Conservation (phyloP, 2,888 invertebrate genomes). For the Idaea straminata region DNA sequence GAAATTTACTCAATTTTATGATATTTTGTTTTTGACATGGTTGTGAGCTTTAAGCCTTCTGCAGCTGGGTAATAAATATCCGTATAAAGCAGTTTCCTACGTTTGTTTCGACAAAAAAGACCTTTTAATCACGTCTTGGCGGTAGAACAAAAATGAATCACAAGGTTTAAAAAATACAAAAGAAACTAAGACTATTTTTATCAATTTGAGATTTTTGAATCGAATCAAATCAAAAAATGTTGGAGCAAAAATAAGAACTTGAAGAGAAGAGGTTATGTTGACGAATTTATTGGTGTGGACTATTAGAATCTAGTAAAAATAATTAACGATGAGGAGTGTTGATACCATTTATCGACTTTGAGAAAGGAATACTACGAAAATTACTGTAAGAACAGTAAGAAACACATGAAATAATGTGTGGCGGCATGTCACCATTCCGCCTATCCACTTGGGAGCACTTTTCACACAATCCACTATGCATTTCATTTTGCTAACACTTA, state of each 20-base stretch:
- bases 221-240: neutral
- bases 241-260: neutral
- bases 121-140: neutral
- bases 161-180: neutral
- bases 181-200: neutral
- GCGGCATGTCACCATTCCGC: conserved; percentile 52
- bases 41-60: too few species aligned
- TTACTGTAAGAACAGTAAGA: conserved; percentile 14
- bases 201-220: neutral
- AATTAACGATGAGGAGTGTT: neutral
- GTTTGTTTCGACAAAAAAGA: too few species aligned
- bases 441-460: conserved; percentile 39
- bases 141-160: neutral
- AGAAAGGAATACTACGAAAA: neutral
- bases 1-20: too few species aligned
- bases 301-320: neutral
- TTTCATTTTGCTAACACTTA: conserved; percentile 46
- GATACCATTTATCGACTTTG: neutral
- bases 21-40: too few species aligned
- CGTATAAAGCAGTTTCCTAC: too few species aligned
- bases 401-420: conserved; percentile 33
- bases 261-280: conserved; percentile 38
- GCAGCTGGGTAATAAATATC: too few species aligned
- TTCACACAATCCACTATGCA: conserved; percentile 48
- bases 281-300: conserved; percentile 20